Evolutionary conservation across 2,888 invertebrate species (phyloP).

Genomic region (Salpingus planirostris): DNA sequence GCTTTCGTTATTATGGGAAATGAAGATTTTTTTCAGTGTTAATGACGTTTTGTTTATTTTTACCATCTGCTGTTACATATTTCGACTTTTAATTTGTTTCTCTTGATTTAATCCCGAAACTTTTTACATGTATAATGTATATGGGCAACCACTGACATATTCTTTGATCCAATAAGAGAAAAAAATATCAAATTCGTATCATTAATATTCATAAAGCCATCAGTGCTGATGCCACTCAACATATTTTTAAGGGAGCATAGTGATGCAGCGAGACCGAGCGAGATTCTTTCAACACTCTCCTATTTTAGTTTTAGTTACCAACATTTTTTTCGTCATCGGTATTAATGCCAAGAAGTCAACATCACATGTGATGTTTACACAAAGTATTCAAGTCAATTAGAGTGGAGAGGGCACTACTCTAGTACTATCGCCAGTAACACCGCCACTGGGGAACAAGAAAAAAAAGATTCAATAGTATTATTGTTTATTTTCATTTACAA

Average conservation of each 20-base stretch:
- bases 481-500: slow-evolving; percentile 27
- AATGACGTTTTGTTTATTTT: too few species aligned
- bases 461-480: slow-evolving; percentile 9
- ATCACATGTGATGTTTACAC: too few species aligned
- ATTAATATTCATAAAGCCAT: slow-evolving; percentile 14
- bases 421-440: neutral
- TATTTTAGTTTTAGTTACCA: slow-evolving; percentile 18
- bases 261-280: too few species aligned
- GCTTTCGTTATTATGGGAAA: too few species aligned
- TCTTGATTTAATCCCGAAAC: slow-evolving; percentile 8
- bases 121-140: slow-evolving; percentile 12
- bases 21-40: too few species aligned
- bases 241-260: too few species aligned
- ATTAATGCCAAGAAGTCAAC: too few species aligned
- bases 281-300: too few species aligned
- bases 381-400: too few species aligned
- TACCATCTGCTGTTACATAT: too few species aligned
- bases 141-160: slow-evolving; percentile 11
- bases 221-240: slow-evolving; percentile 14
- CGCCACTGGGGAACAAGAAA: slow-evolving; percentile 2
- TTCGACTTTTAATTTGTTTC: too few species aligned
- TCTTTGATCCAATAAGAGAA: slow-evolving; percentile 8
- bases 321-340: slow-evolving; percentile 16
- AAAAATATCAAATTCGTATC: slow-evolving; percentile 6
- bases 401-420: neutral